A percentile compares a stretch with the other conserved stretches of the same genome.
phyloP scores from a whole-genome alignment of 2,888 invertebrate species.

The Euzetes globulus region DNA sequence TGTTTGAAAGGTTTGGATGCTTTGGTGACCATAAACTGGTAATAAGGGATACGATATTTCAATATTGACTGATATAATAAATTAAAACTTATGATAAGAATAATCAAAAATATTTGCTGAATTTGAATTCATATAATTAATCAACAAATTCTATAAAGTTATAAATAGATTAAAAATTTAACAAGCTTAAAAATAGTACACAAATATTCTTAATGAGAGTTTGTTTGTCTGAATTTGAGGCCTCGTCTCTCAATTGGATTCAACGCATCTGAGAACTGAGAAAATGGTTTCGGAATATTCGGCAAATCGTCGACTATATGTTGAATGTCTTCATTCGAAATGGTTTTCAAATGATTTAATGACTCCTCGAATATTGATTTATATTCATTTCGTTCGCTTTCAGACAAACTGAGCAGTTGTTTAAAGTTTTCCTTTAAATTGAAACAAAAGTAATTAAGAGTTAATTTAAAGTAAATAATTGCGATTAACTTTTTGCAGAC shows the following conservation, averaged over 20 bases:
- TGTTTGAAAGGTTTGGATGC: no score
- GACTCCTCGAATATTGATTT: not conserved
- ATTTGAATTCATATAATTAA: no score
- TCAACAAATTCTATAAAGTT: not conserved
- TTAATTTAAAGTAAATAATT: no score
- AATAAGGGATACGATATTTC: no score
- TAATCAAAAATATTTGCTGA: no score
- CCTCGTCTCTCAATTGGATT: not conserved
- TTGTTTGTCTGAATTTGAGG: not conserved
- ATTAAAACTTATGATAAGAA: no score
- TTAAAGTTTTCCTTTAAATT: constrained; percentile 12
- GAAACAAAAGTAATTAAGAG: not conserved
- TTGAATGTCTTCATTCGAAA: not conserved
- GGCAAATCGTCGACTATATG: not conserved
- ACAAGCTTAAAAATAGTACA: not conserved
- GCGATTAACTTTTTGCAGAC: no score
- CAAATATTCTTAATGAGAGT: not conserved
- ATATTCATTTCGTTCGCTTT: not conserved
- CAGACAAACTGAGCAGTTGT: not conserved
- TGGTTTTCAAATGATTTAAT: not conserved
- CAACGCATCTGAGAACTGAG: not conserved
- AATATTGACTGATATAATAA: no score
- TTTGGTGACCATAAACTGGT: no score
- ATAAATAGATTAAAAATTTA: not conserved
- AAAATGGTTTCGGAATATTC: not conserved